phyloP scores from a whole-genome alignment of 2,113 vertebrate species.

The Takifugu bimaculatus region DNA sequence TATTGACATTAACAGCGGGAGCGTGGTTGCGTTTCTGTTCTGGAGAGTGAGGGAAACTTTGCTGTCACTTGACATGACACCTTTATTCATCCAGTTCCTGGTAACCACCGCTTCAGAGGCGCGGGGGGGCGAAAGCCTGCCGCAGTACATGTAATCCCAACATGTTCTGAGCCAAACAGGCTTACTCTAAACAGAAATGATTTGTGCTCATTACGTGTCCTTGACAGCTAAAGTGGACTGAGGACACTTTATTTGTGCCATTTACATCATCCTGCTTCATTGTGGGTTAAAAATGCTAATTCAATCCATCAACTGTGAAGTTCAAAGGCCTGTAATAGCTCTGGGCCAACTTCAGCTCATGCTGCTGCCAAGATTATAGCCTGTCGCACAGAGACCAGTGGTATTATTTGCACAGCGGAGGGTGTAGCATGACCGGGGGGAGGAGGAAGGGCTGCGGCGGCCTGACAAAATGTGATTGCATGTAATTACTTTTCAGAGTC shows the following conservation, averaged over 20 bases:
- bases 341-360: conserved; percentile 34
- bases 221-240: background rate
- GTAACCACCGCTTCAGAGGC: too few species aligned
- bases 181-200: background rate
- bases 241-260: conserved; percentile 3
- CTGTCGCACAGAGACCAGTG: conserved; percentile 39
- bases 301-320: conserved; percentile 38
- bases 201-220: background rate
- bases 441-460: conserved; percentile 40
- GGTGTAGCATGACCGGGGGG: conserved; percentile 36
- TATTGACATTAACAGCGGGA: too few species aligned
- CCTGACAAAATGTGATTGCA: conserved; percentile 46
- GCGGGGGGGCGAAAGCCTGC: too few species aligned
- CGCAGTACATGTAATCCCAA: background rate
- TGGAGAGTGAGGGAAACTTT: too few species aligned
- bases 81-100: too few species aligned
- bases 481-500: conserved; percentile 37
- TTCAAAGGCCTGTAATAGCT: conserved; percentile 43
- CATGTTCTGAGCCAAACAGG: background rate
- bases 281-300: conserved; percentile 13
- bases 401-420: conserved; percentile 65
- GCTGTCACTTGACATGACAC: too few species aligned
- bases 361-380: conserved; percentile 57
- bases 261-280: conserved; percentile 12
- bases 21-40: too few species aligned